phyloP scores from a whole-genome alignment of 2,797 vertebrate species.

The Pangasius djambal region DNA sequence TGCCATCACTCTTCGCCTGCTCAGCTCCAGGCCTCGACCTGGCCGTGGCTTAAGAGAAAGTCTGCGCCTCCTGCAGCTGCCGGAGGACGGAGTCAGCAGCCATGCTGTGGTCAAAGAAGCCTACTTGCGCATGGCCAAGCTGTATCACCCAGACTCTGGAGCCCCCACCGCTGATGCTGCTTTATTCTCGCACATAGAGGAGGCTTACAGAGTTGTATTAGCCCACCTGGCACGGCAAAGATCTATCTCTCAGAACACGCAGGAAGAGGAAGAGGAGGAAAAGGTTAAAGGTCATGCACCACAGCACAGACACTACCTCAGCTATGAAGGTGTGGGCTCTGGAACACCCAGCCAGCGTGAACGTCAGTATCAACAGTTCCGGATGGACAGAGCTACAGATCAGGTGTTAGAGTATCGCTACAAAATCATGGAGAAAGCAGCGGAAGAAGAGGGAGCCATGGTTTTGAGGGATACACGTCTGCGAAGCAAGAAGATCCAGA shows the following conservation, averaged over 20 bases:
- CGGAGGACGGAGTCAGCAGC: slow-evolving; percentile 73
- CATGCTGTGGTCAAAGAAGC: slow-evolving; percentile 82
- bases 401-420: slow-evolving; percentile 86
- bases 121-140: slow-evolving; percentile 84
- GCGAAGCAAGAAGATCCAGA: slow-evolving; percentile 86
- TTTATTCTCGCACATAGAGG: slow-evolving; percentile 84
- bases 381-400: slow-evolving; percentile 85
- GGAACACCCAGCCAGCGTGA: slow-evolving; percentile 92
- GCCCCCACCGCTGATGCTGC: slow-evolving; percentile 75
- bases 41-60: slow-evolving; percentile 74
- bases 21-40: slow-evolving; percentile 59
- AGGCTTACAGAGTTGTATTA: slow-evolving; percentile 85
- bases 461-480: slow-evolving; percentile 78
- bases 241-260: slow-evolving; percentile 25
- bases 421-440: slow-evolving; percentile 77
- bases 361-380: slow-evolving; percentile 87
- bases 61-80: slow-evolving; percentile 84
- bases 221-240: slow-evolving; percentile 67
- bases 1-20: slow-evolving; percentile 44
- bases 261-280: slow-evolving; percentile 77
- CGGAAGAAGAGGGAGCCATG: slow-evolving; percentile 74
- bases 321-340: slow-evolving; percentile 87
- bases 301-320: slow-evolving; percentile 94
- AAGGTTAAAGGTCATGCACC: slow-evolving; percentile 71
- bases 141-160: slow-evolving; percentile 90